Evolutionary conservation across 2,797 vertebrate genomes (phyloP).

Genomic region (Jordanella pulchra): DNA sequence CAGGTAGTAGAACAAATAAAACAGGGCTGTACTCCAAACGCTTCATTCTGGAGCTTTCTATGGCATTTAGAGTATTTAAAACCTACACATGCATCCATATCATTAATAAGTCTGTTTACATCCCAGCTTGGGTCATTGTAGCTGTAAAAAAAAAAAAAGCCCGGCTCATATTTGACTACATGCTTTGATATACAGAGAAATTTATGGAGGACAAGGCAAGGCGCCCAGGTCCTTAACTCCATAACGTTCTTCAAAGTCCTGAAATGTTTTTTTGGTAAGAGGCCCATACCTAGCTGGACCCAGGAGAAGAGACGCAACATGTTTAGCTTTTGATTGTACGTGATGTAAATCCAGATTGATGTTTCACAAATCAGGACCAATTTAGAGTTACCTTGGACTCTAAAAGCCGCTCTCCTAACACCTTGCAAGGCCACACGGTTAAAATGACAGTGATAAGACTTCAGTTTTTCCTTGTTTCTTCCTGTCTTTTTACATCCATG

Average conservation of each 20-base stretch:
- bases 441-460: conserved; percentile 11
- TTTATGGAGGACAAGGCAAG: background rate
- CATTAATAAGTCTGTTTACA: background rate
- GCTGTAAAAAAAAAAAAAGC: no score
- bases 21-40: background rate
- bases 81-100: background rate
- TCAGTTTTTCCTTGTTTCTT: conserved; percentile 22
- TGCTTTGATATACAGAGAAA: background rate
- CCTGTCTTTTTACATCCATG: conserved; percentile 11
- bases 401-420: background rate
- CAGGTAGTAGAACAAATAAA: no score
- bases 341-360: background rate
- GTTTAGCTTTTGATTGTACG: background rate
- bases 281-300: background rate
- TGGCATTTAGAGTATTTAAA: background rate
- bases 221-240: background rate
- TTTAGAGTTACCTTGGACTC: background rate
- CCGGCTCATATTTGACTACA: background rate
- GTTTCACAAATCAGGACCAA: no score
- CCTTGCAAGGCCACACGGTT: background rate
- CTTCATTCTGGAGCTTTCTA: background rate
- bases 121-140: background rate
- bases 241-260: background rate
- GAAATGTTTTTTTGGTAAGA: background rate
- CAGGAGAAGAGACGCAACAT: background rate